Conservation (phyloP, 2,888 invertebrate genomes). For the Hyppa rectilinea region DNA sequence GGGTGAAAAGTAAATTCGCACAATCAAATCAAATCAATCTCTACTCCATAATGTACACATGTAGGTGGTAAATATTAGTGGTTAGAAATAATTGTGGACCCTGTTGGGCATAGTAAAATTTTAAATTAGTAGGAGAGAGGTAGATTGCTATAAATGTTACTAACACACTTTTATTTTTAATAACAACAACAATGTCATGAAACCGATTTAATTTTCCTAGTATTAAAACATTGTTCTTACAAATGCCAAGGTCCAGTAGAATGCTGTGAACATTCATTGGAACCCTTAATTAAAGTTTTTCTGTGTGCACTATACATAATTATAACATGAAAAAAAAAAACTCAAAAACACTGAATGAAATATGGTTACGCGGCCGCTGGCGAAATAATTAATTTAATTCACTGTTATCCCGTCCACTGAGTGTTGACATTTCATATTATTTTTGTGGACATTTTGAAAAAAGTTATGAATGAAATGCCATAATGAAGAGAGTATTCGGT, state of each 20-base stretch:
- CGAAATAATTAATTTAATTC: constrained; percentile 71
- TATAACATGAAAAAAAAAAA: neutral
- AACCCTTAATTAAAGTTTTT: neutral
- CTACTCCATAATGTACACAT: too few relatives aligned
- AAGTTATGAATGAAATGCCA: neutral
- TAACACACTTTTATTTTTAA: neutral
- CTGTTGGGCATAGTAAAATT: too few relatives aligned
- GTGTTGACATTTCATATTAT: constrained; percentile 64
- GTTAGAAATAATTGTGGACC: too few relatives aligned
- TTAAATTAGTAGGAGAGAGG: too few relatives aligned
- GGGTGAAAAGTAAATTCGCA: neutral
- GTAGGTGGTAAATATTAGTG: too few relatives aligned
- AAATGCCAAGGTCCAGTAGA: neutral
- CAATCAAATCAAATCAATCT: too few relatives aligned
- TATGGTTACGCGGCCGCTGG: neutral
- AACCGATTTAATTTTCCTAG: neutral
- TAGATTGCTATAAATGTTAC: too few relatives aligned
- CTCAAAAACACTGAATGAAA: constrained; percentile 2
- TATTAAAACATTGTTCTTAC: neutral
- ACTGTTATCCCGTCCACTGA: constrained; percentile 66
- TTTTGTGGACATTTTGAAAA: constrained; percentile 43
- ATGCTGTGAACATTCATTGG: neutral
- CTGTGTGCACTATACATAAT: neutral
- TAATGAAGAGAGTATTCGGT: neutral
- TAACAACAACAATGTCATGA: neutral